Evolutionary conservation across 2,113 vertebrate species (phyloP), one percentile per base, ranked within the genome.

Genomic region (Rafetus swinhoei): DNA sequence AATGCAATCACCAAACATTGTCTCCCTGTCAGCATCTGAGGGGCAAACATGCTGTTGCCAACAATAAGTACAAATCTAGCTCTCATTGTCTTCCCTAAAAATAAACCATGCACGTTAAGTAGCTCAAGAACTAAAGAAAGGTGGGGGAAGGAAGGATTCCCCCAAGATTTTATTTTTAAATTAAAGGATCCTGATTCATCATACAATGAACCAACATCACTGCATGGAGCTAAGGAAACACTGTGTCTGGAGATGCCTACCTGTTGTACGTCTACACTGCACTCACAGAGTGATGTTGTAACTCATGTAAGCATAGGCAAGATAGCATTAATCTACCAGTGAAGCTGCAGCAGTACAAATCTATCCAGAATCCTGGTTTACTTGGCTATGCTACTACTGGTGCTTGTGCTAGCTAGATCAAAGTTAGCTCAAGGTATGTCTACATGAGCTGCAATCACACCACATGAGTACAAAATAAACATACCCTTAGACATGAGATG

Each of bases 1-100:
- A 89, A 93, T 96, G 97, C 96, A 97, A 96, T 97, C 97, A 97
- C 95, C 91, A 95, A 97, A 97, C 94, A 97, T 96, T 97, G 96
- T 97, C 93, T 97, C 96, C 93, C 93, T 96, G 97, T 96, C 97
- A 97, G 95, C 90, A 87, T 97, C 39, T 85, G 94, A 97, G 96
- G 94, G 94, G 95, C 95, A 95, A 95, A 96, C 90, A 88, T 6
- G 96, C 87, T 91, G 90, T 92, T 96, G 97, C 95, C 96, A 97
- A 97, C 97, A 97, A 97, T 97, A 97, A 97, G 97, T 82, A 96
- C 94, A 96, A 96, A 97, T 96, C 95, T 96, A 95, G 92, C 97
- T 97, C 97, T 95, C 95, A 95, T 93, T 95, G 97, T 97, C 96
- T 96, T 94, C 94, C 95, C 97, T 93, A 96, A 97, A 97, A 97